These are phyloP conservation scores for Corythaeola cristata DNA, from an alignment of 2,113 vertebrate genomes.

Conservation along the genomic window DNA sequence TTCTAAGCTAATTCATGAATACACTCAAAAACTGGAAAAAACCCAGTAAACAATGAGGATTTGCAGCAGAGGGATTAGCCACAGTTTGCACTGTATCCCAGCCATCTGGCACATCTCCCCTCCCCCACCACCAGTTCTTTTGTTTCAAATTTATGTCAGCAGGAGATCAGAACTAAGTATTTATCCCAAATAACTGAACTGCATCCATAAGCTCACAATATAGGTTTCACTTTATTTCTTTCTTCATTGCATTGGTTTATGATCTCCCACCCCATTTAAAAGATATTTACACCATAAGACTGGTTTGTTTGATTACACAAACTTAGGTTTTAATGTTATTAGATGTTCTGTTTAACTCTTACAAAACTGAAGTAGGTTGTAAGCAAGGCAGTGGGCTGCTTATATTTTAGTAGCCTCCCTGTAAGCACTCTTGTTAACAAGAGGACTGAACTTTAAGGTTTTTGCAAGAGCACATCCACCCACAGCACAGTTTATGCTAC, in stretches of 20 bases:
- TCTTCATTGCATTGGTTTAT: neutral
- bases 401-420: neutral
- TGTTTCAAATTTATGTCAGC: conserved; percentile 45
- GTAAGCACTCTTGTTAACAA: neutral
- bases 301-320: neutral
- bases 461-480: neutral
- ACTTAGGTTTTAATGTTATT: neutral
- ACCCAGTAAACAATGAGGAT: neutral
- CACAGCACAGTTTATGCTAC: neutral
- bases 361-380: neutral
- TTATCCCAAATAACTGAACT: conserved; percentile 28
- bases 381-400: neutral
- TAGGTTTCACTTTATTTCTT: neutral
- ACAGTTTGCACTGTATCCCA: neutral
- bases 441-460: neutral
- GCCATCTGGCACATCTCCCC: conserved; percentile 52
- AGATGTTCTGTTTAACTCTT: neutral
- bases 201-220: neutral
- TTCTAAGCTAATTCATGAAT: neutral
- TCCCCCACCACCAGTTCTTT: neutral
- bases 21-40: neutral
- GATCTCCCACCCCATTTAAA: neutral
- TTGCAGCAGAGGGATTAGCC: conserved; percentile 31
- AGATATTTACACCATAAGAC: neutral
- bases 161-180: conserved; percentile 29